Evolutionary conservation across 2,797 vertebrate species (phyloP).

Genomic region (Poeciliopsis infans): DNA sequence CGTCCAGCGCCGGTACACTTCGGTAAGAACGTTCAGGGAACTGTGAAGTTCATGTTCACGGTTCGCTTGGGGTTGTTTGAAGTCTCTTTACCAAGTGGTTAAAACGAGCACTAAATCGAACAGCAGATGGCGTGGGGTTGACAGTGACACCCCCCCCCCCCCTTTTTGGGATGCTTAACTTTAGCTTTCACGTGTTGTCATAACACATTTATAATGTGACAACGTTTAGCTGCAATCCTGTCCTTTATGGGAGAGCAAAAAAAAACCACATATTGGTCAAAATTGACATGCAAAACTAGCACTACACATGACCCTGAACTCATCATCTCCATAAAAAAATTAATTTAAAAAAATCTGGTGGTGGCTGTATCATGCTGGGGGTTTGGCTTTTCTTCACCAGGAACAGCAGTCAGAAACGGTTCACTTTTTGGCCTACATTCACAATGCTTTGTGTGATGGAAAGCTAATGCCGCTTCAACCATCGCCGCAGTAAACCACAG

Average conservation of each 20-base stretch:
- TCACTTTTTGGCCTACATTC: background rate
- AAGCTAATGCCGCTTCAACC: background rate
- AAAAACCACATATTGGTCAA: background rate
- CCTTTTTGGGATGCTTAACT: background rate
- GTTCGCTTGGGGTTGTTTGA: background rate
- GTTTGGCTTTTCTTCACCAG: background rate
- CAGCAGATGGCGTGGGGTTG: constrained; percentile 15
- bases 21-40: constrained; percentile 62
- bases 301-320: background rate
- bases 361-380: background rate
- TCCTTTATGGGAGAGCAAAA: background rate
- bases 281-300: background rate
- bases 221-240: background rate
- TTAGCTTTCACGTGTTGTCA: background rate
- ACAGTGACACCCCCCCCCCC: background rate
- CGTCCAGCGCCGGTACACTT: constrained; percentile 29
- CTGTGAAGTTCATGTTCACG: background rate
- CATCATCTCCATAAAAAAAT: background rate
- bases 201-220: background rate
- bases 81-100: constrained; percentile 18
- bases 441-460: background rate
- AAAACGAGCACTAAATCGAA: constrained; percentile 37
- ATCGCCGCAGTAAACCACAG: background rate
- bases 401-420: background rate
- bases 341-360: background rate